Percentiles rank a stretch among this genome's conserved stretches.
phyloP scores from a whole-genome alignment of 2,113 vertebrate genomes.

The Rhinoptilus africanus region DNA sequence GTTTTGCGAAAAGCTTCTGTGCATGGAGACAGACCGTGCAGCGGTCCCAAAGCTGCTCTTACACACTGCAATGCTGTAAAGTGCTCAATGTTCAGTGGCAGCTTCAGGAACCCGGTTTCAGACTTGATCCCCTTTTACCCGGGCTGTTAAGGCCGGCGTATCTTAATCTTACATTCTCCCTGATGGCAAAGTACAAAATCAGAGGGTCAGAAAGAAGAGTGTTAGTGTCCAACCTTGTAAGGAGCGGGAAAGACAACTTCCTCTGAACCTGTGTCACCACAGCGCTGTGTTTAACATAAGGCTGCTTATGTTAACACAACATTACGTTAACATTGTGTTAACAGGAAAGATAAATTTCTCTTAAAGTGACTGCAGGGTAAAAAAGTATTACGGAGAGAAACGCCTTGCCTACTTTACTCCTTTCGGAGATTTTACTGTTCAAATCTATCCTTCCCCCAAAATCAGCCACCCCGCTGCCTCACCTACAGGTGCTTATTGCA shows the following conservation, averaged over 20 bases:
- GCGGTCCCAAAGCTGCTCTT: neutral
- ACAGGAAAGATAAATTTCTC: neutral
- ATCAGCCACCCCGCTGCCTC: neutral
- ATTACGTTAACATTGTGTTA: neutral
- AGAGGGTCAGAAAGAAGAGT: neutral
- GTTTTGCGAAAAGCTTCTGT: neutral
- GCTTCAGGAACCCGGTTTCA: neutral
- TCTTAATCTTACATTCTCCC: neutral
- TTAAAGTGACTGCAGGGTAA: neutral
- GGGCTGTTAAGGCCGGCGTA: neutral
- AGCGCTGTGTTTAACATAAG: neutral
- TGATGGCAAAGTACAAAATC: neutral
- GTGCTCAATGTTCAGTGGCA: neutral
- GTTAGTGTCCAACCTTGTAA: neutral
- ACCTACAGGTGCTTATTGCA: neutral
- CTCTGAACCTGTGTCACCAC: neutral
- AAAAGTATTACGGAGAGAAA: neutral
- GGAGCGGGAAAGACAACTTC: neutral
- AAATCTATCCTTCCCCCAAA: neutral
- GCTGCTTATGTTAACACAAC: neutral
- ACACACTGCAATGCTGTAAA: accelerated
- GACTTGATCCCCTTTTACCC: no score
- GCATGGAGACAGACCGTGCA: neutral
- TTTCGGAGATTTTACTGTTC: neutral
- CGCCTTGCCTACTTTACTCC: neutral